Percentiles rank a stretch among this genome's conserved stretches.
Evolutionary conservation across 2,113 vertebrate genomes (phyloP).

Genomic region (Myrmecophaga tridactyla): DNA sequence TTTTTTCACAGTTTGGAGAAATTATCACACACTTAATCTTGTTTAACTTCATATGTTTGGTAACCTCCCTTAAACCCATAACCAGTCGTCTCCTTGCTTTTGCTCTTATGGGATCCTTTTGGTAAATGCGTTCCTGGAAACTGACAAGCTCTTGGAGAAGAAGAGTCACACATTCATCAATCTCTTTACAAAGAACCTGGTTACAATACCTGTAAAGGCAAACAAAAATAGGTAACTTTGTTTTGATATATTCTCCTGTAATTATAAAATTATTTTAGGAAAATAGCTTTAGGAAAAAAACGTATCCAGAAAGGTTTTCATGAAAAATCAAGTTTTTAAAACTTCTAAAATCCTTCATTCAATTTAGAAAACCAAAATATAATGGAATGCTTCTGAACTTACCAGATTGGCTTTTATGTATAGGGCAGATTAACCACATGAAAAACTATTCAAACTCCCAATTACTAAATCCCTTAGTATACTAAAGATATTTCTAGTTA

Average conservation of each 20-base stretch:
- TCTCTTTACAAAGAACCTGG: conserved; percentile 98
- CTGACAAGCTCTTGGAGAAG: conserved; percentile 97
- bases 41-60: conserved; percentile 97
- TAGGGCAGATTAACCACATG: background rate
- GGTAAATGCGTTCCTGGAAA: conserved; percentile 97
- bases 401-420: background rate
- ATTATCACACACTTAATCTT: conserved; percentile 99
- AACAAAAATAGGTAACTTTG: background rate
- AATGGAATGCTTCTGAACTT: background rate
- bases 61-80: conserved; percentile 97
- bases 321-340: background rate
- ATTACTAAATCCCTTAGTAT: conserved; percentile 1
- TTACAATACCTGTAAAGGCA: conserved; percentile 93
- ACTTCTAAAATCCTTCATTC: background rate
- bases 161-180: conserved; percentile 96
- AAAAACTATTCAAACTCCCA: background rate
- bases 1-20: conserved; percentile 99
- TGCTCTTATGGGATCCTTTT: conserved; percentile 95
- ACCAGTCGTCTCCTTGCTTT: conserved; percentile 95
- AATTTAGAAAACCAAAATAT: background rate
- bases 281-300: background rate
- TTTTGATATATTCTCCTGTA: background rate
- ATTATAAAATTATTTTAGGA: background rate
- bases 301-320: background rate
- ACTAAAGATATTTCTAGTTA: background rate